A percentile compares a stretch with the other conserved stretches of the same genome.
Conservation (phyloP, 2,888 invertebrate genomes). For the Griposia aprilina region DNA sequence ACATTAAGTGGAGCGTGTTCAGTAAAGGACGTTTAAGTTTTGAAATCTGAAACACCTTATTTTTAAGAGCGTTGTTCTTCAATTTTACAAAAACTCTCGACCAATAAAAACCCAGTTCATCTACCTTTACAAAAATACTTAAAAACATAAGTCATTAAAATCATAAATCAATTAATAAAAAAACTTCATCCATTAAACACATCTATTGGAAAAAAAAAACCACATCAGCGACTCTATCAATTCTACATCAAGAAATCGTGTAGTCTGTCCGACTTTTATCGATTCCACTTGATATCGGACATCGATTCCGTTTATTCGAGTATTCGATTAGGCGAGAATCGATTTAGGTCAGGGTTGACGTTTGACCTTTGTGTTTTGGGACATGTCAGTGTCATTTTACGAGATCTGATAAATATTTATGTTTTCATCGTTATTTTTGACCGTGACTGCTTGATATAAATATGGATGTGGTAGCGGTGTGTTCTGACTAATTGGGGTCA, state of each 20-base stretch:
- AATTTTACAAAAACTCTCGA: not conserved
- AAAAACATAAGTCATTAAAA: conserved; percentile 11
- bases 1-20: not conserved
- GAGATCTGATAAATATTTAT: conserved; percentile 52
- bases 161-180: conserved; percentile 8
- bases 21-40: not conserved
- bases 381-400: conserved; percentile 49
- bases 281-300: conserved; percentile 61
- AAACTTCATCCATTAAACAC: conserved; percentile 23
- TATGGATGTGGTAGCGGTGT: conserved; percentile 1
- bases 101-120: not conserved
- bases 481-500: not conserved
- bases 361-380: conserved; percentile 51
- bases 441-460: conserved; percentile 25
- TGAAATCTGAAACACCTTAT: not conserved
- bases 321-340: conserved; percentile 61
- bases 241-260: conserved; percentile 54
- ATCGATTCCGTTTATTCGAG: conserved; percentile 63
- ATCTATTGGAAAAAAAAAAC: conserved; percentile 27
- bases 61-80: not conserved
- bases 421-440: conserved; percentile 37
- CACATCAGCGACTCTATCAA: conserved; percentile 38
- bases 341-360: conserved; percentile 63
- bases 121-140: not conserved
- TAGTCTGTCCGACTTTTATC: conserved; percentile 58